Base-by-base conservation (phyloP, 1,140 invertebrate genomes). In the Temnothorax curvispinosus region DNA sequence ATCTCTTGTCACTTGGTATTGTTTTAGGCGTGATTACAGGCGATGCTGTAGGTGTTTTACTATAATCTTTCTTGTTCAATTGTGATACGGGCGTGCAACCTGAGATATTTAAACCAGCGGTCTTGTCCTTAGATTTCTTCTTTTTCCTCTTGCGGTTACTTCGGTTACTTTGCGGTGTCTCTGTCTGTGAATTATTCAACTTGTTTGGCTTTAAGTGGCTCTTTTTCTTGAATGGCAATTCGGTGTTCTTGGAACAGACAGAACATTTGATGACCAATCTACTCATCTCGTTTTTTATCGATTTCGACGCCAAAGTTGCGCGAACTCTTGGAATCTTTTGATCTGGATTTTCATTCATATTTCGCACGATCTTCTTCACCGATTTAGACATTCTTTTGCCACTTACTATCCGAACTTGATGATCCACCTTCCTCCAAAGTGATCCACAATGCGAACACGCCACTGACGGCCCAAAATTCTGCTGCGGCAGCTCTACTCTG, bases 391-490 rank as follows among this genome's bases (percentile, higher is more conserved):
- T 18, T 77, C 44, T 56, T 90, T 85, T 95, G 35, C 90, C 90
- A 60, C 77, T 69, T 65, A 60, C 13, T 81, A 95, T 86, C 77
- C 92, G 91, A 62, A 92, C 85, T 71, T 82, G 92, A 76, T 88
- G 67, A 86, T 93, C 85, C 41, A 88, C 77, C 32, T 91, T 90
- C 11, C 41, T 88, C 94, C 94, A 95, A 44, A 94, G 84, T 35
- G 91, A 87, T 64, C 94, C 94, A 72, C 95, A 95, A 86, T 94
- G 77, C n/a, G 82, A 84, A 84, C 95, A 95, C 91, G 95, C 94
- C 4, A 81, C 77, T 18, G 88, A 89, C 0, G 89, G 75, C 2
- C 92, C 92, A 91, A 95, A 95, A 85, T 87, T 82, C 85, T 92
- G 71, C 50, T 93, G 88, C n/a, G 93, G 90, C 64, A 94, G 67